phyloP scores from a whole-genome alignment of 2,113 vertebrate genomes.

The Cavia aperea region DNA sequence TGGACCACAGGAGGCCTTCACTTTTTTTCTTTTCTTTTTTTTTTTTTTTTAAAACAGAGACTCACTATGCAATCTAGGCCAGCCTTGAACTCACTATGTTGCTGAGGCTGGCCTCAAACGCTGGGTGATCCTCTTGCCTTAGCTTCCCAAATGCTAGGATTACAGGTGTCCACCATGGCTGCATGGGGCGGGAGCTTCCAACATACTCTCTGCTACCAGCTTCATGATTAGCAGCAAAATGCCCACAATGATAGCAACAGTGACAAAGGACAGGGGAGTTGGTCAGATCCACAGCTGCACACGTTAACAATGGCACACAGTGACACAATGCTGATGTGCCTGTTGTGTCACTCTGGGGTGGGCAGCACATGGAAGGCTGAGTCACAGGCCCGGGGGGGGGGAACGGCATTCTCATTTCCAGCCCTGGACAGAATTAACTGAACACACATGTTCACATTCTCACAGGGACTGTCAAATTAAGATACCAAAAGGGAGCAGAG shows the following conservation, averaged over 20 bases:
- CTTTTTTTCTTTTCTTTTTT: neutral
- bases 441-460: constrained; percentile 25
- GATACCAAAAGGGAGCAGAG: neutral
- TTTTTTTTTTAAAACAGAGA: neutral
- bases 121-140: neutral
- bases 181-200: neutral
- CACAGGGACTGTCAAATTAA: constrained; percentile 20
- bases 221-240: constrained; percentile 71
- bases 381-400: neutral
- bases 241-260: constrained; percentile 58
- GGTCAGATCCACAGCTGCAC: neutral
- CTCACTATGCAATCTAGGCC: neutral
- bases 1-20: constrained; percentile 14
- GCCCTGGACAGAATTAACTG: neutral
- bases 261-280: constrained; percentile 64
- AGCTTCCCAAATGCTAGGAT: neutral
- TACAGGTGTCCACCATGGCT: neutral
- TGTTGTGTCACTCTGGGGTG: neutral
- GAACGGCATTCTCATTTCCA: neutral
- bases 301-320: neutral
- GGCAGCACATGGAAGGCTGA: neutral
- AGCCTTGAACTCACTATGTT: neutral
- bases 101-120: neutral
- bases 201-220: constrained; percentile 44
- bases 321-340: neutral